Base-by-base conservation (phyloP, 2,888 invertebrate species). In the Terebella lapidaria region DNA sequence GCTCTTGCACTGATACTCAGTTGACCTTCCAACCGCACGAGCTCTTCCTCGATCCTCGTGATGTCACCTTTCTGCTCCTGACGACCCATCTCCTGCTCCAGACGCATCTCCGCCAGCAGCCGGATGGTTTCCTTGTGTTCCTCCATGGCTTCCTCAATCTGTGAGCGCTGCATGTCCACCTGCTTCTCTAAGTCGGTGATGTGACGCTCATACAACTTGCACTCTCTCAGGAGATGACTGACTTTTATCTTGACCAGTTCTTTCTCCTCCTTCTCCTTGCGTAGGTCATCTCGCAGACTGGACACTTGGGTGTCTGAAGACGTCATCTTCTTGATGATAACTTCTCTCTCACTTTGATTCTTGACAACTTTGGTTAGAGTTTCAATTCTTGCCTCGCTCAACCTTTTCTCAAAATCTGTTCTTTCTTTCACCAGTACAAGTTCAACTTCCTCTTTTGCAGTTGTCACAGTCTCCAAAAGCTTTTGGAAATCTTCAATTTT, bases 81-180 rank as follows among this genome's bases (percentile, higher is more conserved):
- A 15, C 57, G 56, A 27, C 29, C 27, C 22, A 58, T 27, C 27
- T 59, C 56, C 46, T 58, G 54, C 49, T 60, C 60, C 26, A 64
- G 47, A 24, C 55, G 47, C 56, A 65, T 49, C 42, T 65, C 62
- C 2, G 65, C 56, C 42, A 65, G 49, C 30, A 65, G 54, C 22
- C 58, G 18, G 27, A 65, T 63, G 22, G 60, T 60, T 27, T 64
- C 58, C 49, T 63, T 63, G 56, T 65, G 63, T 24, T 65, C 65
- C n/a, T 60, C 54, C 26, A 49, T 60, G 2, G 65, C 59, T 27
- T 58, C 60, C 35, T 52, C 46, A 24, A 65, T 56, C 24, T 62
- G 60, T 15, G 30, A 22, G 22, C 42, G 27, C 54, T 65, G 65
- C 24, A 29, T 30, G 15, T 53, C 25, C 2, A 65, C 28, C 42